phyloP scores from a whole-genome alignment of 2,113 vertebrate genomes.

The Tychaedon coryphoeus region DNA sequence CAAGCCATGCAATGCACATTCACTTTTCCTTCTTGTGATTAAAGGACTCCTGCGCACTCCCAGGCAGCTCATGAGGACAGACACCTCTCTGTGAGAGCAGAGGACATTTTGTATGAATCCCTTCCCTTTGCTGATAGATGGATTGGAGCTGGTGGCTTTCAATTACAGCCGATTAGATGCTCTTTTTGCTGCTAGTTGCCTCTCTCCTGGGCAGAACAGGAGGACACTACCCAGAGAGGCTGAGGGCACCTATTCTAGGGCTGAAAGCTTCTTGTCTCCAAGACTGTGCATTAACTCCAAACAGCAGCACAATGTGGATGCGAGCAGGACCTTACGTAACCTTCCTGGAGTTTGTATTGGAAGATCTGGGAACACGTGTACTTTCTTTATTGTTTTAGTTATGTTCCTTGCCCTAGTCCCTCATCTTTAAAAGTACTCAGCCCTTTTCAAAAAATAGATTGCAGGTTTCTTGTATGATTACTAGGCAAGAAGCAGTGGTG shows the following conservation, averaged over 20 bases:
- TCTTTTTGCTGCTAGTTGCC: not conserved
- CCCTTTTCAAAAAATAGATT: not conserved
- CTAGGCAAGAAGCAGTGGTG: not conserved
- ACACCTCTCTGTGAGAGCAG: not conserved
- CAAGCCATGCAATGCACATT: not conserved
- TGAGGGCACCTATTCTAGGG: not conserved
- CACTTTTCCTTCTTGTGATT: not conserved
- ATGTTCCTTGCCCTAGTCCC: not conserved
- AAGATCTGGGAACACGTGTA: not conserved
- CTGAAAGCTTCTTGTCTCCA: not conserved
- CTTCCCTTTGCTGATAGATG: not conserved
- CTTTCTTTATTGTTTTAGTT: not conserved
- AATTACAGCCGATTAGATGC: not conserved
- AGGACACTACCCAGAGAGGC: not conserved
- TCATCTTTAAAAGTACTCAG: not conserved
- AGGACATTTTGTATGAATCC: not conserved
- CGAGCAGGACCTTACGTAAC: not conserved
- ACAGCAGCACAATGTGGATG: not conserved
- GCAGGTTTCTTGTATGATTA: not conserved
- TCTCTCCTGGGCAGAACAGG: not conserved
- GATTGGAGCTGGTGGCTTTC: not conserved
- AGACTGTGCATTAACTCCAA: not conserved
- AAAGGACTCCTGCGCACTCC: not conserved
- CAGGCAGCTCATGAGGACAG: not conserved
- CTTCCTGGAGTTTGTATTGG: not conserved